phyloP scores from a whole-genome alignment of 2,797 vertebrate genomes.

The Scomberomorus guttatus region DNA sequence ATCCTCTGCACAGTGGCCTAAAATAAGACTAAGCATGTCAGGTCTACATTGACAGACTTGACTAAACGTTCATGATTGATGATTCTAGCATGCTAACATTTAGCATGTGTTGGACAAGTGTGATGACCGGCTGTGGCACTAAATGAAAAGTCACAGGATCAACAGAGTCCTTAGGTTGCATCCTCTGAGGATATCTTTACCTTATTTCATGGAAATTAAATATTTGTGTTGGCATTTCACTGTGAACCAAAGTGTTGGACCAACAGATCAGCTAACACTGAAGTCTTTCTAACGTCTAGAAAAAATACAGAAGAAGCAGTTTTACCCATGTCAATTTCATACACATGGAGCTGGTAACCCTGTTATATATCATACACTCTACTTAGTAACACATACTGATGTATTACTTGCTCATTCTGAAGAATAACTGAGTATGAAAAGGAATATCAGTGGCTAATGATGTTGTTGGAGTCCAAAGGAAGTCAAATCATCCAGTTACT shows the following conservation, averaged over 20 bases:
- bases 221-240: too few relatives aligned
- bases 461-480: background rate
- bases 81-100: background rate
- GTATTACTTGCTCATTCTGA: background rate
- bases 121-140: background rate
- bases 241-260: background rate
- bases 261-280: background rate
- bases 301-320: background rate
- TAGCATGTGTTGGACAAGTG: background rate
- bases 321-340: background rate
- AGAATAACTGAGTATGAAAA: background rate
- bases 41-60: background rate
- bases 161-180: background rate
- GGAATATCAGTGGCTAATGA: background rate
- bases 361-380: background rate
- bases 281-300: background rate
- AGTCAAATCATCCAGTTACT: background rate
- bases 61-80: too few relatives aligned
- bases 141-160: too few relatives aligned
- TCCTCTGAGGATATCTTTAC: background rate
- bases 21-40: background rate
- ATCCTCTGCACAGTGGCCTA: background rate
- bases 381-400: background rate
- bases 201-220: background rate
- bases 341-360: background rate